Base-by-base conservation (phyloP, 2,888 invertebrate species). In the Crossocerus cetratus region DNA sequence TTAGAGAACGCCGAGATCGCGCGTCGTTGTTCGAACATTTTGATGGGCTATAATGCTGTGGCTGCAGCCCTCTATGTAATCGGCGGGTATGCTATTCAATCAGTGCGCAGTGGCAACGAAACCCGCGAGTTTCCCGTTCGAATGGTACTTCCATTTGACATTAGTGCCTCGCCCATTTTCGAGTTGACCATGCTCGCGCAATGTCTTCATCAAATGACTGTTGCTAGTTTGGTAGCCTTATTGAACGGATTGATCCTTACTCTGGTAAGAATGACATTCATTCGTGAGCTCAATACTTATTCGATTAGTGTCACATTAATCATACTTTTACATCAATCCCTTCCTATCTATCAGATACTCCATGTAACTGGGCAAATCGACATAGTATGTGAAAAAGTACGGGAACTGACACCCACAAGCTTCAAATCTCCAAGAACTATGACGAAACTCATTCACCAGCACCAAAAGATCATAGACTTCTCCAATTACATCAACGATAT, bases 281-380 rank as follows among this genome's bases (percentile, higher is more conserved):
- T 8, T 32, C 32, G 3, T 21, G n/a, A 65, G 21, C 22, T 18
- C 2, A 2, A 22, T 0, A 2, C 21, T 18, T n/a, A n/a, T n/a
- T 68, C 42, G 11, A 2, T 44, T 23, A 2, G 23, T 32, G n/a
- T 20, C 5, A 32, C 54, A 42, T 18, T 14, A 61, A 3, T 22
- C 11, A 32, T 32, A 32, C 32, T 32, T 32, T 11, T 32, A 5
- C 11, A 8, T 32, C 0, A 32, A 32, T 5, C 8, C 32, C 5
- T 32, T 32, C 1, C 32, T 32, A 32, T 11, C 32, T 32, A 32
- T 11, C 8, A 79, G 81, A 16, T 65, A 16, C 60, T 79, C 21
- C 80, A 80, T 11, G 21, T 58, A 18, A 65, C 74, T 0, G 74
- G 77, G 1, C 73, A 73, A 21, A 64, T 78, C 14, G 80, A 80